A percentile compares a stretch with the other conserved stretches of the same genome.
phyloP scores from a whole-genome alignment of 2,888 invertebrate species.

The Gortyna flavago region DNA sequence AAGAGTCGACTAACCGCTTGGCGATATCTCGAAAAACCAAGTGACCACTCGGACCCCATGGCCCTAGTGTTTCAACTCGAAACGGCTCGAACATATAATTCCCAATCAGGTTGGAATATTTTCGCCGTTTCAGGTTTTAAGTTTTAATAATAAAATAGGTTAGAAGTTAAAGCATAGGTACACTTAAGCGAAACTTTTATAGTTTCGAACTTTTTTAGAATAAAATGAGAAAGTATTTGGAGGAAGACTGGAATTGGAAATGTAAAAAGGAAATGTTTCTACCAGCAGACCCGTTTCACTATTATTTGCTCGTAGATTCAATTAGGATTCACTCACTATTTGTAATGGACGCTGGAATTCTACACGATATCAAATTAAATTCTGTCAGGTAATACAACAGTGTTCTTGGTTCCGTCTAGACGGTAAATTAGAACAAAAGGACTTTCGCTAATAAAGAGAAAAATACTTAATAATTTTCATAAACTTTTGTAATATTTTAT shows the following conservation, averaged over 20 bases:
- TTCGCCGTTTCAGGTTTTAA: too few species aligned
- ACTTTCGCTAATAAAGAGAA: not conserved
- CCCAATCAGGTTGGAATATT: too few species aligned
- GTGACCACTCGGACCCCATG: too few species aligned
- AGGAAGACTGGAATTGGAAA: constrained; percentile 41
- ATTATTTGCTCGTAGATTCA: constrained; percentile 36
- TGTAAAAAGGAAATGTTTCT: constrained; percentile 31
- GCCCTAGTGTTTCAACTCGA: too few species aligned
- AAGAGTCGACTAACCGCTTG: too few species aligned
- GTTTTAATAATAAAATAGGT: not conserved
- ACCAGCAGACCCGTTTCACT: not conserved
- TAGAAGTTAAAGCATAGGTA: not conserved
- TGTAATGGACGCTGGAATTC: constrained; percentile 8
- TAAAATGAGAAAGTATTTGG: constrained; percentile 21
- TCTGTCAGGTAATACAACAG: not conserved
- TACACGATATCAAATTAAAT: not conserved
- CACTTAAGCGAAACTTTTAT: constrained; percentile 12
- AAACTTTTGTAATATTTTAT: not conserved
- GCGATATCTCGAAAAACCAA: too few species aligned
- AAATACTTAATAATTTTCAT: not conserved
- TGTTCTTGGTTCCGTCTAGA: not conserved
- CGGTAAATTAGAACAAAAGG: not conserved
- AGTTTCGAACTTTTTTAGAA: constrained; percentile 17
- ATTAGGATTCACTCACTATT: constrained; percentile 26
- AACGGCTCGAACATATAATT: too few species aligned